Percentiles rank a stretch among this genome's conserved stretches.
Evolutionary conservation across 35 echinoderm and acorn worm species (phyloP).

Genomic region (Lytechinus variegatus): DNA sequence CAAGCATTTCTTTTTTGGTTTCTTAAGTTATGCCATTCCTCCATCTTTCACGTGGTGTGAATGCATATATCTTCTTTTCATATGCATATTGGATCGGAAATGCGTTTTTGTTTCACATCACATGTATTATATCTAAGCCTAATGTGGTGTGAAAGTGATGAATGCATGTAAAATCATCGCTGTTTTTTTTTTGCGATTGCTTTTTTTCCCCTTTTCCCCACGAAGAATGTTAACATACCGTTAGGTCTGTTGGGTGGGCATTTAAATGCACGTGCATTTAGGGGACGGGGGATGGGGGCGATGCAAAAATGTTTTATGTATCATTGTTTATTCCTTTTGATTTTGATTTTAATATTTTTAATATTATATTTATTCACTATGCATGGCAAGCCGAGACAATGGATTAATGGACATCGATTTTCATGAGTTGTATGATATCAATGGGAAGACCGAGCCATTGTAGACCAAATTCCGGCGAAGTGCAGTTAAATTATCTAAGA

Average conservation of each 20-base stretch:
- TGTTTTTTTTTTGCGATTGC: neutral
- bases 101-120: neutral
- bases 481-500: too few species aligned
- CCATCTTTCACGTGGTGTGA: neutral
- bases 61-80: neutral
- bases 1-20: neutral
- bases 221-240: too few species aligned
- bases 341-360: too few species aligned
- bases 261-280: too few species aligned
- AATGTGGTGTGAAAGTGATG: neutral
- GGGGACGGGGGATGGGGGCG: neutral
- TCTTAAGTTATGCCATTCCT: neutral
- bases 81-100: neutral
- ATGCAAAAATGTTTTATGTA: neutral
- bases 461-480: too few species aligned
- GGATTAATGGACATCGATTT: too few species aligned
- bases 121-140: neutral
- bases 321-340: too few species aligned
- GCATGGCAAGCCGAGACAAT: too few species aligned
- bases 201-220: neutral
- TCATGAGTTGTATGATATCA: too few species aligned
- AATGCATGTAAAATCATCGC: neutral
- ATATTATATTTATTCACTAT: too few species aligned
- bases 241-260: too few species aligned
- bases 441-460: too few species aligned